A percentile compares a stretch with the other conserved stretches of the same genome.
These are phyloP conservation scores for Papilio dardanus DNA, from an alignment of 1,140 invertebrate genomes.

Conservation along the genomic window DNA sequence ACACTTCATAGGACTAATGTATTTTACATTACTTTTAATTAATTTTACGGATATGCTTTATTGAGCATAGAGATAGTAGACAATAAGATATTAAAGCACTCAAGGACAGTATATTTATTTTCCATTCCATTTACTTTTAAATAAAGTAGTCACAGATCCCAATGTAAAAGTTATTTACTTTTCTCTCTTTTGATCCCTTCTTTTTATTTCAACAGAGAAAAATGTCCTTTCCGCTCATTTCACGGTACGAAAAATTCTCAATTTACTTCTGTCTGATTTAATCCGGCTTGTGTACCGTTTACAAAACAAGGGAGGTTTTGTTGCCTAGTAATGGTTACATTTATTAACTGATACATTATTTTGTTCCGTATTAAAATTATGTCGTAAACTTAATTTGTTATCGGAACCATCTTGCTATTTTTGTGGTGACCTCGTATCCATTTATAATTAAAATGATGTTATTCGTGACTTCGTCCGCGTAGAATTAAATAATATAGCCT, in stretches of 20 bases:
- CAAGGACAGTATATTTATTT: not conserved
- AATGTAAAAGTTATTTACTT: constrained; percentile 29
- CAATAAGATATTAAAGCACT: not conserved
- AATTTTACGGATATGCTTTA: too few species aligned
- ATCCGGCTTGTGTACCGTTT: constrained; percentile 23
- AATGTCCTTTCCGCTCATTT: constrained; percentile 33
- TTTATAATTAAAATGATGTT: too few species aligned
- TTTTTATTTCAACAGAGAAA: constrained; percentile 30
- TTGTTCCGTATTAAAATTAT: not conserved
- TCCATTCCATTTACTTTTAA: constrained; percentile 25
- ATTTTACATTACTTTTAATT: too few species aligned
- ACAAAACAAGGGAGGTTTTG: constrained; percentile 17
- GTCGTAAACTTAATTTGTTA: not conserved
- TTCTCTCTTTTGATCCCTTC: constrained; percentile 25
- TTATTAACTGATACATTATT: not conserved
- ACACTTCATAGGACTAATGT: too few species aligned
- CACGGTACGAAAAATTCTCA: constrained; percentile 31
- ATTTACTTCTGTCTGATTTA: constrained; percentile 38
- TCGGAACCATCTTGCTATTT: too few species aligned
- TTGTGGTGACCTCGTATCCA: too few species aligned
- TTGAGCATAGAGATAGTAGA: not conserved
- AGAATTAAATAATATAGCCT: too few species aligned
- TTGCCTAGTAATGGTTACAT: not conserved
- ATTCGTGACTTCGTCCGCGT: too few species aligned
- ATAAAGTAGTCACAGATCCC: constrained; percentile 23